Conservation (phyloP, 1,140 invertebrate species). For the Aphis craccivora region DNA sequence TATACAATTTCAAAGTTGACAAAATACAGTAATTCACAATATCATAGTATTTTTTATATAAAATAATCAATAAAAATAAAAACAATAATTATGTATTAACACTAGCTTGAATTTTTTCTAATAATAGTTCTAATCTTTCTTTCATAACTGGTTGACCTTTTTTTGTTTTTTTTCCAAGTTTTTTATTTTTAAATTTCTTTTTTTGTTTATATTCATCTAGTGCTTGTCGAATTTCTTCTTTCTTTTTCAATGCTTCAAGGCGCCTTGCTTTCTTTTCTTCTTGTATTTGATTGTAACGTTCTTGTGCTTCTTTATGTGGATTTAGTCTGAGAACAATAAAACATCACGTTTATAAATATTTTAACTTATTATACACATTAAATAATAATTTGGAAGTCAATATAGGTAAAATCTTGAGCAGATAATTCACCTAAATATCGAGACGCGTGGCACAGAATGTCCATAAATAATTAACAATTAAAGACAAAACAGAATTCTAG, state of each 20-base stretch:
- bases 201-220: constrained; percentile 72
- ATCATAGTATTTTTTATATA: neutral
- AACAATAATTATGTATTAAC: constrained; percentile 9
- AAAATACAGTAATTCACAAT: neutral
- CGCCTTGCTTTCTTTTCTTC: constrained; percentile 68
- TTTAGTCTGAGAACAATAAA: constrained; percentile 60
- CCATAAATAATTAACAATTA: neutral
- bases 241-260: constrained; percentile 66
- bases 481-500: neutral
- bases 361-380: neutral
- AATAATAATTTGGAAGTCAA: neutral
- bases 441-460: neutral
- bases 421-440: rapidly evolving
- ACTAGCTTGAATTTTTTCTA: constrained; percentile 71
- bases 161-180: constrained; percentile 74
- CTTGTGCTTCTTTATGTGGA: constrained; percentile 68
- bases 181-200: constrained; percentile 72
- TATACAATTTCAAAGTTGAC: neutral
- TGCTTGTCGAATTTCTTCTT: constrained; percentile 70
- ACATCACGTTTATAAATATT: neutral
- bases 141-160: constrained; percentile 83
- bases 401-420: neutral
- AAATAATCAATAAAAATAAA: neutral
- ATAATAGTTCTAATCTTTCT: constrained; percentile 73
- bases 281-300: constrained; percentile 67